Evolutionary conservation across 1,140 invertebrate genomes (phyloP), one percentile per base, ranked within the genome.

Genomic region (Chironomus tepperi): DNA sequence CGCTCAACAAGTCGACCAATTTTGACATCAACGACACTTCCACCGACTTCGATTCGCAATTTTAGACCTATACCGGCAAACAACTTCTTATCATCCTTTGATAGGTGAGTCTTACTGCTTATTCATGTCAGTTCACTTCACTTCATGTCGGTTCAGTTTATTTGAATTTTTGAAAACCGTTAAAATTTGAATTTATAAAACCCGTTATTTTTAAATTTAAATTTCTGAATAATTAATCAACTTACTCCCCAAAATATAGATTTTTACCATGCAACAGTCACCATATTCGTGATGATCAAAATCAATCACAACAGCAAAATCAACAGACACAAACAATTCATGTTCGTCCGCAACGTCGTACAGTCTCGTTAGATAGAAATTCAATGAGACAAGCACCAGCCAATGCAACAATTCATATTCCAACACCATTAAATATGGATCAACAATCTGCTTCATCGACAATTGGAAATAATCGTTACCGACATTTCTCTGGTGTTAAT

Each of bases 1-100:
- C 84, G 89, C 8, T 88, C 88, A 19, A 89, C 88, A 15, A 82
- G 87, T 2, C 82, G 89, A 43, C 88, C 89, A 5, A 89, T 90
- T 75, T 86, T 90, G 10, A 86, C 88, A 76, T 82, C 87, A 73
- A 79, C 81, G 9, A 76, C 74, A 73, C 16, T 77, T 75, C 81
- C 77, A 64, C 76, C 79, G 57, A 74, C 78, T 64, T 72, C 73
- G 34, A 75, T 75, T 9, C 80, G 80, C 78, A 78, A 79, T 73
- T 77, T 79, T 73, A 78, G 81, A 24, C 79, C 81, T 75, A 77
- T 81, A 42, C 81, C 81, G n/a, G 78, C 78, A 8, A 80, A 81
- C 74, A 76, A 57, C n/a, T 57, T 76, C 74, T 16, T 78, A 6
- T 81, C 80, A 7, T 80, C 81, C 7, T 82, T 82, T 21, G 81